Evolutionary conservation across 2,888 invertebrate genomes (phyloP), one percentile per base, ranked within the genome.

Genomic region (Xanthostigma xanthostigma): DNA sequence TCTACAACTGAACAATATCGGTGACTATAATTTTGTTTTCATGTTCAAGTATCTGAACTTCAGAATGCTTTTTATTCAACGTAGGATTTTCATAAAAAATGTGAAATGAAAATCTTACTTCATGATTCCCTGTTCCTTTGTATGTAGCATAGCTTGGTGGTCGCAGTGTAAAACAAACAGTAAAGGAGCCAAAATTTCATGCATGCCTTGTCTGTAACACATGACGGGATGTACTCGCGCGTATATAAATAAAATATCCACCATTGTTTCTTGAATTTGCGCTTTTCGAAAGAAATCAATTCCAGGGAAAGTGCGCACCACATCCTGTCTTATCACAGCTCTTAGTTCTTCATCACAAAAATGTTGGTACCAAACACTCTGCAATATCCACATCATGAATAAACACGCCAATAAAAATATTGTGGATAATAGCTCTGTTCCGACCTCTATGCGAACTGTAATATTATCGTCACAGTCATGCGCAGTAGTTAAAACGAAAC

Each of bases 171-270:
- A 68, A 10, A 89, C 84, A 61, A 82, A 84, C 34, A 90, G 69
- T 44, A 89, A 64, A 0, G 88, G 88, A 1, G 88, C 90, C 45
- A 90, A 66, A 44, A 90, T 75, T 64, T 90, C 90, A 65, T 90
- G 90, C 89, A 90, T 90, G 17, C 90, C 89, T 72, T 89, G 89
- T 40, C 84, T 73, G 62, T 90, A 89, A 45, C 81, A 80, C 57
- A 87, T 73, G 52, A 73, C 66, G 0, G 79, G 73, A 65, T 84
- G 78, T 42, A 81, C 75, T 1, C 85, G 69, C 1, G 78, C 74
- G 69, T 78, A 78, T 61, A 72, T 73, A 60, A 79, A 79, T 11
- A 79, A 57, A 35, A 79, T 71, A 3, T 75, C 72, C 1, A 67
- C 78, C 87, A 90, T 84, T 54, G 79, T 67, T 55, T 79, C 75